Evolutionary conservation across 2,113 vertebrate genomes (phyloP).

Genomic region (Egretta garzetta): DNA sequence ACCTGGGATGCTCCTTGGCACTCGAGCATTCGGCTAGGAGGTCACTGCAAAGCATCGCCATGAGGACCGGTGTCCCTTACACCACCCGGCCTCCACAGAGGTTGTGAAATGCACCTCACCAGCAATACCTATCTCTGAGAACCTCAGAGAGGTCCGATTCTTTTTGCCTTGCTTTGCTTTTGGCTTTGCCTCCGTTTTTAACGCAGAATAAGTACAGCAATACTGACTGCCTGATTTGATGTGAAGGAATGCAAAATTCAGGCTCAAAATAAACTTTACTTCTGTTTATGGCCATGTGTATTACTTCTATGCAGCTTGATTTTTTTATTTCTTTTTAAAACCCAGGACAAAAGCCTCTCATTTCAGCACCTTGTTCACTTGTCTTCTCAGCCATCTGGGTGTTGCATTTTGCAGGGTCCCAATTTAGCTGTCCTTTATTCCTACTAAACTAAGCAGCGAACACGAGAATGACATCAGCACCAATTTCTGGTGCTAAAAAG

Average conservation of each 20-base stretch:
- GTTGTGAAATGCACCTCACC: background rate
- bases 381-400: slow-evolving; percentile 43
- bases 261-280: background rate
- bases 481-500: slow-evolving; percentile 1
- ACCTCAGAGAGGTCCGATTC: background rate
- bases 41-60: fast-evolving
- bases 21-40: background rate
- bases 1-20: background rate
- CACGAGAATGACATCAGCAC: slow-evolving; percentile 30
- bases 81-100: background rate
- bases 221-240: background rate
- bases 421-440: slow-evolving; percentile 54
- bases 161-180: background rate
- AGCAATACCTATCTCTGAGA: background rate
- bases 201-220: background rate
- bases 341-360: slow-evolving; percentile 24
- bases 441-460: slow-evolving; percentile 17
- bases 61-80: fast-evolving
- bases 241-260: background rate
- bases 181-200: background rate
- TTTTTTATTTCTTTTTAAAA: slow-evolving; percentile 7
- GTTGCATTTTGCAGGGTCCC: slow-evolving; percentile 21
- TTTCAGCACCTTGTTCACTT: slow-evolving; percentile 33
- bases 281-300: background rate
- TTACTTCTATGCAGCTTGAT: background rate